These are phyloP conservation scores for Hemiprocne comata DNA, from an alignment of 2,113 vertebrate genomes.

Conservation along the genomic window DNA sequence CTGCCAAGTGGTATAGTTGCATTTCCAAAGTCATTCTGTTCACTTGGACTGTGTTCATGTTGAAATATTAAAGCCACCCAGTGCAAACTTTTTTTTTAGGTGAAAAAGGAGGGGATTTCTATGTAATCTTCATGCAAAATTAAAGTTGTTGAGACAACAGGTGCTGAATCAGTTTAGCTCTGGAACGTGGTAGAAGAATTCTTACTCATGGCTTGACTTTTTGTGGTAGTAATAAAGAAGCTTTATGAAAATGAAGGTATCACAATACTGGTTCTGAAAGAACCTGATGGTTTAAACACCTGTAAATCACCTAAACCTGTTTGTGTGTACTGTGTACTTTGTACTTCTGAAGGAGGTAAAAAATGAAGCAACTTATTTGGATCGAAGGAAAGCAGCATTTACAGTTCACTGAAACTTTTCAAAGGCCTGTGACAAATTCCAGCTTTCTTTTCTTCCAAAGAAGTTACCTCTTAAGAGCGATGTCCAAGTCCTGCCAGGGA, in stretches of 20 bases:
- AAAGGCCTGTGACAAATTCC: neutral
- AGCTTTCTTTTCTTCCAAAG: neutral
- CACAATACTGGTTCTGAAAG: neutral
- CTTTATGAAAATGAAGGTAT: neutral
- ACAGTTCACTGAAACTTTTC: neutral
- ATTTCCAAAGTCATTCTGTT: neutral
- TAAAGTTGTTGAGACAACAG: neutral
- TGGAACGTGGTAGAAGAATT: neutral
- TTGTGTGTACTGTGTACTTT: neutral
- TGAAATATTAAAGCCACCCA: neutral
- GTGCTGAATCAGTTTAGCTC: neutral
- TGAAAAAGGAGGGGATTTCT: neutral
- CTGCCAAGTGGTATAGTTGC: neutral
- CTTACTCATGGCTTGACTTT: neutral
- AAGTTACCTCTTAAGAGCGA: fast-evolving
- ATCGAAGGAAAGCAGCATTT: neutral
- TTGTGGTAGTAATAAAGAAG: neutral
- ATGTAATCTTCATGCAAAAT: neutral
- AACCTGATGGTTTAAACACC: neutral
- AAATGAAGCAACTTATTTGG: neutral
- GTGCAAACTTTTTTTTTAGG: neutral
- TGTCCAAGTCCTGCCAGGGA: neutral
- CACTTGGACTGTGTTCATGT: neutral
- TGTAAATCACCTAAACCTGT: neutral
- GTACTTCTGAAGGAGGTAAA: neutral